These are phyloP conservation scores for Dynastes grantii DNA, from an alignment of 2,888 invertebrate genomes.

Conservation along the genomic window DNA sequence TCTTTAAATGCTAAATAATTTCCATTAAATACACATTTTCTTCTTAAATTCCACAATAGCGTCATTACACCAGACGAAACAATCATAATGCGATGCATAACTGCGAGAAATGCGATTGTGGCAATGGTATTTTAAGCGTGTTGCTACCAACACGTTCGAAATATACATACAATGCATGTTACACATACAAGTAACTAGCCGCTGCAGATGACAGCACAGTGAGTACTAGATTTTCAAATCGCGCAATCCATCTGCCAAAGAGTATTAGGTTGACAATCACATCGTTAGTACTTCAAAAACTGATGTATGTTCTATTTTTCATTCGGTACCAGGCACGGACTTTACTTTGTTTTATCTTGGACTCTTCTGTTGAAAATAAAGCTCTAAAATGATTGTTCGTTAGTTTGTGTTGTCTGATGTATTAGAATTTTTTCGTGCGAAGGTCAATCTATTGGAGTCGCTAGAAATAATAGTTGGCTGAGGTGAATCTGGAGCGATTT, in stretches of 20 bases:
- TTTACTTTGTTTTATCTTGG: neutral
- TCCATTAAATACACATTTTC: neutral
- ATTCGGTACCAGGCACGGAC: conserved; percentile 35
- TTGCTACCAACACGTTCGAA: conserved; percentile 18
- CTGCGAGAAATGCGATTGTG: conserved; percentile 4
- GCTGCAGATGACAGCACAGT: conserved; percentile 53
- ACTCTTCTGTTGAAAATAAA: neutral
- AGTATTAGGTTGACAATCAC: conserved; percentile 41
- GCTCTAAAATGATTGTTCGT: too few relatives aligned
- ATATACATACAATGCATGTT: conserved; percentile 43
- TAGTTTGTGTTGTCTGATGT: too few relatives aligned
- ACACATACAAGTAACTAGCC: conserved; percentile 11
- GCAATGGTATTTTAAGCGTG: neutral
- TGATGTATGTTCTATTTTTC: conserved; percentile 36
- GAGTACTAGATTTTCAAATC: conserved; percentile 39
- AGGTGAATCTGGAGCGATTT: too few relatives aligned
- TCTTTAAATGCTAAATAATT: neutral
- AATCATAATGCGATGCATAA: conserved; percentile 21
- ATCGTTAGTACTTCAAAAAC: conserved; percentile 40
- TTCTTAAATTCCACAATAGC: conserved; percentile 20
- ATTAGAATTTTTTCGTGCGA: too few relatives aligned
- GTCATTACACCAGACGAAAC: conserved; percentile 7
- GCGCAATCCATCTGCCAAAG: conserved; percentile 36
- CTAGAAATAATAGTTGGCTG: too few relatives aligned
- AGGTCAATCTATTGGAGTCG: too few relatives aligned